Evolutionary conservation across 37 sponge, comb jelly and placozoan genomes (phyloP), one percentile per base, ranked within the genome.

Genomic region (Tethya wilhelma): DNA sequence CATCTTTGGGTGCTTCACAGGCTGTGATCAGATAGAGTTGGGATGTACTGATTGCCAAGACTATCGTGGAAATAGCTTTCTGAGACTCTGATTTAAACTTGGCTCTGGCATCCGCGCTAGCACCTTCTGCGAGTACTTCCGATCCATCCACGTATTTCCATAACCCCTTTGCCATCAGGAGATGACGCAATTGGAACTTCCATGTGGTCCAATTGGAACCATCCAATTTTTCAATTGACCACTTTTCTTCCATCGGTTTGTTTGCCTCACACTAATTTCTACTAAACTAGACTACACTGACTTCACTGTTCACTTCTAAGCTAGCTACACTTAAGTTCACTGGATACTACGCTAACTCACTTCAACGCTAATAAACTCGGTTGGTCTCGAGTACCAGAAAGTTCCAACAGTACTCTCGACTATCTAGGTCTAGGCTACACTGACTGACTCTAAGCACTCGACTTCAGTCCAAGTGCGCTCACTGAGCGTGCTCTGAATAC

Each of bases 161-260:
- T 29, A 79, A 29, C 22, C 42, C 75, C 44, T 73, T 86, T 3
- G 87, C 79, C 39, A 86, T 37, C 75, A 86, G 43, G 2, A 79
- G 63, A 65, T 86, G 80, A 28, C 40, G 39, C 74, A 86, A 5
- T 40, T 86, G 87, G n/a, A 86, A 86, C 44, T 79, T 86, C 87
- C 87, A 78, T 1, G 80, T 79, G 23, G 38, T 71, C 87, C 79
- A 84, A 42, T 83, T 81, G 1, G 59, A n/a, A 17, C 66, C 49
- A 59, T 76, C 78, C 26, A 84, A 38, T 42, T 66, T 83, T 0
- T 83, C 84, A 0, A 83, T 49, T 28, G 76, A 37, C 84, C 84
- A 83, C 59, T 64, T 83, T 2, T 83, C 84, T 2, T 75, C 75
- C 74, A 74, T 74, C n/a, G n/a, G n/a, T n/a, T n/a, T n/a, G n/a